These are phyloP conservation scores for Psix sp. DNA, from an alignment of 1,140 invertebrate genomes.

Conservation along the genomic window DNA sequence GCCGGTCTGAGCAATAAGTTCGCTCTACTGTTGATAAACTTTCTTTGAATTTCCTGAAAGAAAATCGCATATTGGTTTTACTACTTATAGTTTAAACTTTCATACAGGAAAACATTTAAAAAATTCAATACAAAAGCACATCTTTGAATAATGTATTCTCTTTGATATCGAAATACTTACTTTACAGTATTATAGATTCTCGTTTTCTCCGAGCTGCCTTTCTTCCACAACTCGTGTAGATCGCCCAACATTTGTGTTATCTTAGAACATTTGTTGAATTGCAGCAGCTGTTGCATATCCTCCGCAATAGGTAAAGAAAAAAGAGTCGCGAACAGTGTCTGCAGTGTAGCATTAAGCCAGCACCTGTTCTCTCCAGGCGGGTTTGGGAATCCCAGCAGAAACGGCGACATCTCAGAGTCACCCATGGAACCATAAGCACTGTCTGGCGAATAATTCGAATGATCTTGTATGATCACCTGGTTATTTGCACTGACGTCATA, in stretches of 20 bases:
- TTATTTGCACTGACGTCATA: slow-evolving; percentile 11
- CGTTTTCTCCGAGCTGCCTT: slow-evolving; percentile 53
- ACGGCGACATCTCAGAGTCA: slow-evolving; percentile 59
- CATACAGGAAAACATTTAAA: too few species aligned
- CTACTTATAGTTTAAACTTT: slow-evolving; percentile 3
- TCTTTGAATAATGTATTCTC: background rate
- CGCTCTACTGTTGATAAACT: slow-evolving; percentile 62
- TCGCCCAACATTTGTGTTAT: slow-evolving; percentile 59
- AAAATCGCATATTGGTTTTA: too few species aligned
- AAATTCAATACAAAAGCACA: background rate
- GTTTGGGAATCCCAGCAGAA: slow-evolving; percentile 68
- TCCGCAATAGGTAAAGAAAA: slow-evolving; percentile 65
- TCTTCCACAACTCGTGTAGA: slow-evolving; percentile 62
- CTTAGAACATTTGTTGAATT: slow-evolving; percentile 50
- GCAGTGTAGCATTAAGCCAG: slow-evolving; percentile 69
- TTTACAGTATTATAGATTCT: slow-evolving; percentile 60
- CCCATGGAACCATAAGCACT: slow-evolving; percentile 47
- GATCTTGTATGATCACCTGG: slow-evolving; percentile 38
- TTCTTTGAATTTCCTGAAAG: slow-evolving; percentile 66
- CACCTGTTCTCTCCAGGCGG: slow-evolving; percentile 70
- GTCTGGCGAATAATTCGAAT: slow-evolving; percentile 43
- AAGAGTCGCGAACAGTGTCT: slow-evolving; percentile 66
- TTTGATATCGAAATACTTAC: slow-evolving; percentile 41
- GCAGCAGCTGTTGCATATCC: slow-evolving; percentile 48
- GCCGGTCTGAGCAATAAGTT: slow-evolving; percentile 66